Evolutionary conservation across 2,888 invertebrate species (phyloP), one percentile per base, ranked within the genome.

Genomic region (Petrolisthes cinctipes): DNA sequence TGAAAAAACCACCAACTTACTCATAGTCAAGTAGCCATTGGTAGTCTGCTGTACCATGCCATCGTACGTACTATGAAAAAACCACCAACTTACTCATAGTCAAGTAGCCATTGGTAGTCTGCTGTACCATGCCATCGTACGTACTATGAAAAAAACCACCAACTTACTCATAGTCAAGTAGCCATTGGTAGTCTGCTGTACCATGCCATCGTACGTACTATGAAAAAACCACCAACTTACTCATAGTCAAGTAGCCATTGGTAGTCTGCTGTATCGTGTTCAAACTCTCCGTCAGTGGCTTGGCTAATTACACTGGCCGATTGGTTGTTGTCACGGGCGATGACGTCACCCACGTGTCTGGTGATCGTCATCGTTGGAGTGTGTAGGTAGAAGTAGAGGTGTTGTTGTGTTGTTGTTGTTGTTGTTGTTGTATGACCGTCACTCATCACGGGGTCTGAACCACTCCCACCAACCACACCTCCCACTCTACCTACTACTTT

Each of bases 171-270:
- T 11, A 61, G 14, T 7, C 61, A 61, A 61, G 14, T 7, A 61
- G 61, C 61, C 61, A 61, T 61, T 61, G 61, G 61, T 11, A 61
- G 14, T 11, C 7, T 61, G 61, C 61, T 11, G 7, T 7, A 7
- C 14, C 7, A 7, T 61, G 61, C 7, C 61, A 61, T 61, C 61
- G 14, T n/a, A n/a, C n/a, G n/a, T n/a, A n/a, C n/a, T n/a, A n/a
- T n/a, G n/a, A n/a, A n/a, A n/a, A 61, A 7, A 14, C 71, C 71
- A 14, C 7, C 5, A 54, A 93, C 94, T 94, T 92, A 96, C 96
- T 96, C 96, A 92, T 97, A 97, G 93, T 97, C 97, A 92, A 96
- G 95, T 93, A 97, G 97, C 97, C 97, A 97, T 93, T 97, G 96
- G 93, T 97, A 97, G 92, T 97, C 97, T 92, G 96, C 96, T 94